A percentile compares a stretch with the other conserved stretches of the same genome.
Evolutionary conservation across 2,888 invertebrate genomes (phyloP).

Genomic region (Dugesia japonica): DNA sequence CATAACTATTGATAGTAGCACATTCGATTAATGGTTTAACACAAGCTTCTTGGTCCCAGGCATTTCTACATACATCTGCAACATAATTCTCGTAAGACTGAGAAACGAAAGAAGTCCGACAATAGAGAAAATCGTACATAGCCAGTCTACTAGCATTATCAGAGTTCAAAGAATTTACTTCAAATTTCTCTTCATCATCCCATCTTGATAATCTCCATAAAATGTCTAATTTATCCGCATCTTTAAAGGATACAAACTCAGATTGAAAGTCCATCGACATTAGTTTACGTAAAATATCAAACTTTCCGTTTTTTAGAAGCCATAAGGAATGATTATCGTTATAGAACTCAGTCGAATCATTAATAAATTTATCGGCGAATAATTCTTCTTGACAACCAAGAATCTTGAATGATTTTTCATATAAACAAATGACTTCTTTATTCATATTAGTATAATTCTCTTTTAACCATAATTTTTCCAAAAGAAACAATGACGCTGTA

Average conservation of each 20-base stretch:
- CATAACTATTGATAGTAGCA: background rate
- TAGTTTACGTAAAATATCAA: background rate
- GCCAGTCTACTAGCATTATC: background rate
- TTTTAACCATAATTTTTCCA: background rate
- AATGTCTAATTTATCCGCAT: background rate
- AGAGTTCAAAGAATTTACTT: background rate
- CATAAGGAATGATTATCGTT: background rate
- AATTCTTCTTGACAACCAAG: background rate
- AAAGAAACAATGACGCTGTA: background rate
- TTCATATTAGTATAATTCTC: background rate
- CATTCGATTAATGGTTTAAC: background rate
- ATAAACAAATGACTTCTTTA: background rate
- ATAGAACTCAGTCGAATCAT: background rate
- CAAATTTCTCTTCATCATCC: constrained; percentile 2
- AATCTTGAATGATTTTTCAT: background rate
- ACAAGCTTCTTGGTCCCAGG: background rate
- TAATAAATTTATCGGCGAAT: background rate
- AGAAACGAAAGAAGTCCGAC: background rate
- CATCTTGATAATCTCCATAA: background rate
- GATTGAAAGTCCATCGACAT: background rate
- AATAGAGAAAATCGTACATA: background rate
- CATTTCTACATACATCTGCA: background rate
- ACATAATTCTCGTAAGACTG: background rate
- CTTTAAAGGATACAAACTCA: background rate
- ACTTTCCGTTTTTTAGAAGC: background rate